Base-by-base conservation (phyloP, 2,113 vertebrate species). In the Toxostoma redivivum region DNA sequence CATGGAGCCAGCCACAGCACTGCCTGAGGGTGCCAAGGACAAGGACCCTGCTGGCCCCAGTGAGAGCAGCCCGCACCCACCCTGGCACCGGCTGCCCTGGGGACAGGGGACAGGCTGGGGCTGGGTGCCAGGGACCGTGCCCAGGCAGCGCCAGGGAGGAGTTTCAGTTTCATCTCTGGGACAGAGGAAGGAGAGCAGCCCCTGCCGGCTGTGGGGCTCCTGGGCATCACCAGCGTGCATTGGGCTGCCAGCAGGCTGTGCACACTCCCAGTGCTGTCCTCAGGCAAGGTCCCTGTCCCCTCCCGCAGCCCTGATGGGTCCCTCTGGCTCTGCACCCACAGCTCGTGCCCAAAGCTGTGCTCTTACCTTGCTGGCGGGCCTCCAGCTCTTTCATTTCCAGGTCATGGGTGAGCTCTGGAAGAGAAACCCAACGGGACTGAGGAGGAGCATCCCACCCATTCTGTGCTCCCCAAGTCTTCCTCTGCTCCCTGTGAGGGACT, bases 291-390 rank as follows among this genome's bases (percentile, higher is more conserved):
- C 47, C 38, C 0, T 4, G 45, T 33, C 58, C 53, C 47, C 23
- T 74, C 44, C 47, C 57, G 53, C 12, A 3, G 18, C 22, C 40
- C 17, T 1, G 2, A 6, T 12, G 25, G 54, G 24, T 5, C 57
- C 53, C 61, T 74, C 19, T 0, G 2, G 24, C 35, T 1, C 23
- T 1, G 0, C 30, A 10, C 23, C 56, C 50, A 1, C 42, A 15
- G 66, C 5, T 65, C 1, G 0, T 47, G 64, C 35, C 53, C 65
- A 66, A 50, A 57, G 27, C 17, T 10, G 20, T 35, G 77, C 51
- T 81, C 97, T 97, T 97, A 98, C 98, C 98, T 98, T 98, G 98
- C 87, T 98, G 98, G 20, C 86, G 97, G 25, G 95, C 93, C 76
- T 98, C 98, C 71, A 97, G 94, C 72, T 98, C 97, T 78, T 98